phyloP scores from a whole-genome alignment of 2,888 invertebrate genomes.

The Bibio marci region DNA sequence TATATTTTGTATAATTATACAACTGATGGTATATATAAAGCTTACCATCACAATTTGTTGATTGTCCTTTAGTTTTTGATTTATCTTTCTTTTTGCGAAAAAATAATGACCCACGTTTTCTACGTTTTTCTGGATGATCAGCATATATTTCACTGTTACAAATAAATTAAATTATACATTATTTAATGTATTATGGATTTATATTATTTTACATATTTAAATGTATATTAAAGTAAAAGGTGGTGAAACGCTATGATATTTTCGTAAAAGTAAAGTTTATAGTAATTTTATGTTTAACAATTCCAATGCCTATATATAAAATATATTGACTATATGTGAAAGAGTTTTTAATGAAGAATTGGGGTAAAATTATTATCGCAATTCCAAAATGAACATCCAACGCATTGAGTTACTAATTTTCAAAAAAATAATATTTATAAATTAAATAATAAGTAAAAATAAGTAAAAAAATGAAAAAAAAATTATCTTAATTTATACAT shows the following conservation, averaged over 20 bases:
- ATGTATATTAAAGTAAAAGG: not conserved
- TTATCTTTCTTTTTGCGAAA: constrained; percentile 77
- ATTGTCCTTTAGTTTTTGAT: constrained; percentile 25
- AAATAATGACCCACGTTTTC: constrained; percentile 78
- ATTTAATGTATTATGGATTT: not conserved
- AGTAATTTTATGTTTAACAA: too few species aligned
- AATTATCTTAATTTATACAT: too few species aligned
- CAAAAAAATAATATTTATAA: too few species aligned
- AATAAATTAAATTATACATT: too few species aligned
- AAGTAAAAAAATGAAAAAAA: too few species aligned
- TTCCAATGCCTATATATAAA: too few species aligned
- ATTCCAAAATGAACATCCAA: too few species aligned
- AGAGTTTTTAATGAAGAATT: too few species aligned
- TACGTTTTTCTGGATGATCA: constrained; percentile 66
- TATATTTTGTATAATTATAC: not conserved
- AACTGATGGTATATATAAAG: not conserved
- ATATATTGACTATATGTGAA: too few species aligned
- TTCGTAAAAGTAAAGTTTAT: not conserved
- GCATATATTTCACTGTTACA: constrained; percentile 21
- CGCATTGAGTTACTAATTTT: too few species aligned
- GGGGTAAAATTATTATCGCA: too few species aligned
- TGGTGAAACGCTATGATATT: not conserved
- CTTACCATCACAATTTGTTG: constrained; percentile 21
- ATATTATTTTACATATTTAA: not conserved
- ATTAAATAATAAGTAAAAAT: too few species aligned